Evolutionary conservation across 2,113 vertebrate species (phyloP).

Genomic region (Coturnix japonica): DNA sequence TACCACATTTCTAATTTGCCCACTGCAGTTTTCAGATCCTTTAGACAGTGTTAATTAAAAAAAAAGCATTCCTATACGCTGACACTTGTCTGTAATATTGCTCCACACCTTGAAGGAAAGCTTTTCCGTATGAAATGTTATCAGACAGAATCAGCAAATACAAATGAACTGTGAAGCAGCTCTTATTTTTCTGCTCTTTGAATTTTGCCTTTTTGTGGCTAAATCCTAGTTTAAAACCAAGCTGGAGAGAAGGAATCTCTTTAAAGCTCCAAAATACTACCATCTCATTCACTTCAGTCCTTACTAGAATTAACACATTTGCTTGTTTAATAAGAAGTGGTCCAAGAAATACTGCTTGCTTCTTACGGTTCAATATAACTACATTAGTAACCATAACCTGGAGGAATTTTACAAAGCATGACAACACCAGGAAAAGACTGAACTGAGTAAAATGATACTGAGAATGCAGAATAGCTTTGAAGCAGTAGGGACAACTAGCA

Average conservation of each 20-base stretch:
- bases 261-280: not conserved
- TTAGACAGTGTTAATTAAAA: not conserved
- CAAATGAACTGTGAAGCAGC: not conserved
- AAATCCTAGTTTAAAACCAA: not conserved
- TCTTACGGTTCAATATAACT: not conserved
- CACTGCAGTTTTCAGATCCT: not conserved
- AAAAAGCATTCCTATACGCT: accelerated
- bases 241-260: not conserved
- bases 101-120: not conserved
- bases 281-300: not conserved
- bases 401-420: not conserved
- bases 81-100: accelerated
- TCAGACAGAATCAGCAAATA: not conserved
- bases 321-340: not conserved
- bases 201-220: not conserved
- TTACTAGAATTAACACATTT: not conserved
- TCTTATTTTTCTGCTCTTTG: not conserved
- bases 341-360: not conserved
- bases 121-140: not conserved
- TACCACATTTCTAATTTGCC: not conserved
- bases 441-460: not conserved
- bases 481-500: not conserved
- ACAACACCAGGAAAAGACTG: not conserved
- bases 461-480: not conserved
- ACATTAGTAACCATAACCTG: not conserved